A percentile compares a stretch with the other conserved stretches of the same genome.
Conservation (phyloP, 2,797 vertebrate genomes). For the Hypotaenidia philippensis region DNA sequence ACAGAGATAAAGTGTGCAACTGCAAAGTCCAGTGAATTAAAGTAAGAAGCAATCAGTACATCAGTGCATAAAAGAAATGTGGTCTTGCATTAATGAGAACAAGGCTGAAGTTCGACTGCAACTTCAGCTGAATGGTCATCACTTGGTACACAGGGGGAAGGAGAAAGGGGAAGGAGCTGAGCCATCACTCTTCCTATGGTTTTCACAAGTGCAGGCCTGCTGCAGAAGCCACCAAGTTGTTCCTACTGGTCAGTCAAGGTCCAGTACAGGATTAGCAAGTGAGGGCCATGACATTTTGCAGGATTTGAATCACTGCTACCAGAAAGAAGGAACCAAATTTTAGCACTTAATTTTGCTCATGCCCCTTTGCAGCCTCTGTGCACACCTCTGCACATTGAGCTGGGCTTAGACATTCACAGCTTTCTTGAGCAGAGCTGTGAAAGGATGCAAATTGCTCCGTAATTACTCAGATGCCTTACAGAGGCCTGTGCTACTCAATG, state of each 20-base stretch:
- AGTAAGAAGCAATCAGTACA: background rate
- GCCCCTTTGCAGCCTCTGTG: background rate
- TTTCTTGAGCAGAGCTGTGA: slow-evolving; percentile 20
- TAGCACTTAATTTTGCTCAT: background rate
- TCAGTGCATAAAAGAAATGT: background rate
- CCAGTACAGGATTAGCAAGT: background rate
- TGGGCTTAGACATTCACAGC: background rate
- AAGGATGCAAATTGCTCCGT: slow-evolving; percentile 48
- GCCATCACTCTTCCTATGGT: background rate
- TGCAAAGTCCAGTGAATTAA: background rate
- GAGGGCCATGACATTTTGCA: background rate
- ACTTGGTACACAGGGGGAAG: accelerated
- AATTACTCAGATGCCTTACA: slow-evolving; percentile 42
- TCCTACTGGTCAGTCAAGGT: background rate
- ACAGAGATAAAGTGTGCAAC: accelerated
- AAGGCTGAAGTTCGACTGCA: background rate
- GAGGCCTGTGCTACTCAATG: slow-evolving; percentile 18
- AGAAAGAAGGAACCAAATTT: background rate
- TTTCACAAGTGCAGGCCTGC: background rate
- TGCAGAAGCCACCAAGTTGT: background rate
- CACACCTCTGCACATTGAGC: background rate
- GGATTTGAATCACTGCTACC: background rate
- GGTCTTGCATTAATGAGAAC: background rate
- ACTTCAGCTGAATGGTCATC: background rate
- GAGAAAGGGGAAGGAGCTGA: background rate